phyloP scores from a whole-genome alignment of 2,888 invertebrate species.

The Willowsia nigromaculata region DNA sequence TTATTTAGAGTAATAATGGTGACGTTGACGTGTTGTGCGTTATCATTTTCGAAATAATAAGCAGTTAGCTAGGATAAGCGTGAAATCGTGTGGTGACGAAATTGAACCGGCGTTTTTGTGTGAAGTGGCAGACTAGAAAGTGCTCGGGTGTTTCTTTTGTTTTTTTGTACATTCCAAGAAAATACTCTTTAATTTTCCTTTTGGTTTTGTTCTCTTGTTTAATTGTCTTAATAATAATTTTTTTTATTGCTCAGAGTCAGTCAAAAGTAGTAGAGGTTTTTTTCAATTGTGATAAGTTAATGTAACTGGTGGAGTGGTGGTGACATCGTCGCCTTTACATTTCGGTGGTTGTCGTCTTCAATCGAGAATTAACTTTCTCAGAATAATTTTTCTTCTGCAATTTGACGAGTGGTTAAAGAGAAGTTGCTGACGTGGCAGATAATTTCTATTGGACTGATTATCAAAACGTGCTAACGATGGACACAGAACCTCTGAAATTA shows the following conservation, averaged over 20 bases:
- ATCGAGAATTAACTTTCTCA: too few relatives aligned
- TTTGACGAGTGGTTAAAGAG: neutral
- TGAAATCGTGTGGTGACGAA: neutral
- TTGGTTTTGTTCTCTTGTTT: neutral
- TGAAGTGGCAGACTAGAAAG: neutral
- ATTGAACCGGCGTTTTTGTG: neutral
- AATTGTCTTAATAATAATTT: neutral
- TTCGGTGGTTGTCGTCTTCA: neutral
- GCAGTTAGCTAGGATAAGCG: neutral
- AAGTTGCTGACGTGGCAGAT: neutral
- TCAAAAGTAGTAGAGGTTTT: too few relatives aligned
- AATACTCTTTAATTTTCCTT: neutral
- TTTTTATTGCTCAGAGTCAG: neutral
- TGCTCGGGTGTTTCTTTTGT: neutral
- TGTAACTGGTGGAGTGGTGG: neutral
- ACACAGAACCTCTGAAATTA: slow-evolving; percentile 57
- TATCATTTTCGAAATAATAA: neutral
- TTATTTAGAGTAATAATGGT: neutral
- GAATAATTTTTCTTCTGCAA: neutral
- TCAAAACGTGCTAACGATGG: slow-evolving; percentile 18
- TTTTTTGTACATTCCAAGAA: slow-evolving; percentile 5
- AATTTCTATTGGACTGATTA: slow-evolving; percentile 8
- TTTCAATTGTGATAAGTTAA: neutral
- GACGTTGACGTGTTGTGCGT: neutral
- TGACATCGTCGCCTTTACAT: neutral